A percentile compares a stretch with the other conserved stretches of the same genome.
Evolutionary conservation across 2,113 vertebrate species (phyloP).

Genomic region (Tretioscincus oriximinensis): DNA sequence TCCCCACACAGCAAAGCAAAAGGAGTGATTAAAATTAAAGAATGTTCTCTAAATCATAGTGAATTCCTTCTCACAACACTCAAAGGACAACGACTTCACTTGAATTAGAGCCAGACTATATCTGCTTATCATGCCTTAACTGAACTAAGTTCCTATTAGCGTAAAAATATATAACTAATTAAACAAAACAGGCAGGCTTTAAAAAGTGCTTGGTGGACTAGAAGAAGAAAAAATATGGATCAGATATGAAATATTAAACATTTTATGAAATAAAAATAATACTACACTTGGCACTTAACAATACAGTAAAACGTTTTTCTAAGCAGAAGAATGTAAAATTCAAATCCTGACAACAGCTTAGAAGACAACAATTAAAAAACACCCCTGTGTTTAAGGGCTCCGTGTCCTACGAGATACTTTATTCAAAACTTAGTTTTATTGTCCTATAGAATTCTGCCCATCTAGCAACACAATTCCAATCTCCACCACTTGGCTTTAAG

Average conservation of each 20-base stretch:
- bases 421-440: too few relatives aligned
- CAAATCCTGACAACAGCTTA: too few relatives aligned
- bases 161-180: not conserved
- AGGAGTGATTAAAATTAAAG: not conserved
- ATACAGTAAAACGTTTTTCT: too few relatives aligned
- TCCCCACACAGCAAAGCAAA: not conserved
- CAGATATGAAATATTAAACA: not conserved
- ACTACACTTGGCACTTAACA: not conserved
- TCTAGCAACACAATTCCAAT: too few relatives aligned
- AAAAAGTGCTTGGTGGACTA: rapidly evolving
- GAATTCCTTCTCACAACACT: not conserved
- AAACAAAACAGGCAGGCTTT: not conserved
- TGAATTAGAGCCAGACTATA: not conserved
- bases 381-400: too few relatives aligned
- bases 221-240: not conserved
- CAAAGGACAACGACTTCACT: not conserved
- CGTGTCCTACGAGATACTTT: too few relatives aligned
- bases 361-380: too few relatives aligned
- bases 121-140: not conserved
- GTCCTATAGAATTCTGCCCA: too few relatives aligned
- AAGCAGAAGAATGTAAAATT: too few relatives aligned
- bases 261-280: rapidly evolving
- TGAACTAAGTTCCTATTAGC: not conserved
- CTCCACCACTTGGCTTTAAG: too few relatives aligned
- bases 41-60: not conserved